Conservation (phyloP, 2,797 vertebrate species). For the Coregonus suidteri region DNA sequence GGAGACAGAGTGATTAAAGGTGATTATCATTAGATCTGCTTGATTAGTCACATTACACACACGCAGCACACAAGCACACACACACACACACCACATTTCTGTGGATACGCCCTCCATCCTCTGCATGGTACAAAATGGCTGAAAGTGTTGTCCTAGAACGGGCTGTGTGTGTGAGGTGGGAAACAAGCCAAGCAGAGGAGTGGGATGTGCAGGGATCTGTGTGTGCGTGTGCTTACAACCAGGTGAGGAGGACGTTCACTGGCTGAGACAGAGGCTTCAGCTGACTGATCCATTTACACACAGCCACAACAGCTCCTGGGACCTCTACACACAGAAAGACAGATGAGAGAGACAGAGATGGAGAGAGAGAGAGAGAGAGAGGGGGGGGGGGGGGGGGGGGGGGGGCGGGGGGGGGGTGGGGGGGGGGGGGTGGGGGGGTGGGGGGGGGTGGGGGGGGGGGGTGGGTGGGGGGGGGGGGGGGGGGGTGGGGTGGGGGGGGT, state of each 20-base stretch:
- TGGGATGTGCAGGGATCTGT: slow-evolving; percentile 41
- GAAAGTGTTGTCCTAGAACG: slow-evolving; percentile 52
- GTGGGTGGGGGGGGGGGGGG: too few species aligned
- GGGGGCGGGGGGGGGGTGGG: too few species aligned
- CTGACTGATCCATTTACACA: slow-evolving; percentile 56
- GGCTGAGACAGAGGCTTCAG: slow-evolving; percentile 52
- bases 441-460: too few species aligned
- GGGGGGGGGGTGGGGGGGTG: too few species aligned
- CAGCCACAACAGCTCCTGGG: slow-evolving; percentile 24
- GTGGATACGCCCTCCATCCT: slow-evolving; percentile 47
- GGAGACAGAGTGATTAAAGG: slow-evolving; percentile 52
- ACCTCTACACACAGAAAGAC: slow-evolving; percentile 37
- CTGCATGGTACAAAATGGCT: slow-evolving; percentile 70
- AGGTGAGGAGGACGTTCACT: slow-evolving; percentile 60
- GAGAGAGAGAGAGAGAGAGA: slow-evolving; percentile 10
- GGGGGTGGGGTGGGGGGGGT: too few species aligned
- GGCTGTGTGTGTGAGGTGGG: slow-evolving; percentile 56
- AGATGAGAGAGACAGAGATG: slow-evolving; percentile 16
- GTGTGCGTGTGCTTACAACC: slow-evolving; percentile 58
- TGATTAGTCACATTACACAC: slow-evolving; percentile 59
- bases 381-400: too few species aligned
- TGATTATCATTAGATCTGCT: slow-evolving; percentile 68
- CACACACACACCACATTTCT: slow-evolving; percentile 27
- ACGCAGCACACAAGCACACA: slow-evolving; percentile 4
- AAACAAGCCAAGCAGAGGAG: slow-evolving; percentile 66